phyloP scores from a whole-genome alignment of 2,113 vertebrate species.

The Illadopsis cleaveri region DNA sequence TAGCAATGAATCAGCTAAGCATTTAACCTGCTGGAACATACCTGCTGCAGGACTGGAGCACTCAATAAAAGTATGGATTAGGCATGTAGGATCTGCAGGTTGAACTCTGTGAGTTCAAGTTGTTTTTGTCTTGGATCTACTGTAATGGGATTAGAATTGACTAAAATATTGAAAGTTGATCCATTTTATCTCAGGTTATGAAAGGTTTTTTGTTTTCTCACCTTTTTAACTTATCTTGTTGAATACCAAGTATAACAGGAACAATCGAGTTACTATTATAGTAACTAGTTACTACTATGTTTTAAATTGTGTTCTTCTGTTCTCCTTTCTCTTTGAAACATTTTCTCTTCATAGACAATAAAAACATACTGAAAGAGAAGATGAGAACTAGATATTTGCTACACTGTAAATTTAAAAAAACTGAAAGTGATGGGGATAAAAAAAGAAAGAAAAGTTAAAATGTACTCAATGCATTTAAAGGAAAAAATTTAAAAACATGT shows the following conservation, averaged over 20 bases:
- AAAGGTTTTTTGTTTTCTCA: background rate
- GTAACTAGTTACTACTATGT: too few species aligned
- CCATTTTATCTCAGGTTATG: background rate
- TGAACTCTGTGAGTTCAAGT: background rate
- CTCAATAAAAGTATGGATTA: background rate
- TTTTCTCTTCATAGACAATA: background rate
- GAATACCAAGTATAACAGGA: background rate
- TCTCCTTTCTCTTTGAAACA: background rate
- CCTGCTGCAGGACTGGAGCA: background rate
- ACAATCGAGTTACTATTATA: rapidly evolving
- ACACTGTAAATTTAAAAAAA: background rate
- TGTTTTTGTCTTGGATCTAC: background rate
- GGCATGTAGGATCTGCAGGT: background rate
- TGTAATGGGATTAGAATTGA: background rate
- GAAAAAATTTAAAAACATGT: background rate
- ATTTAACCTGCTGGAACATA: background rate
- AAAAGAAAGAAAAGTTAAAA: background rate
- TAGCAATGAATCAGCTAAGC: background rate
- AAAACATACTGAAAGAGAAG: background rate
- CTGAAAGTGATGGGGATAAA: background rate
- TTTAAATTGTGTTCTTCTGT: background rate
- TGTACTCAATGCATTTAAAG: background rate
- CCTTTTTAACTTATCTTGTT: background rate
- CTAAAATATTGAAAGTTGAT: background rate
- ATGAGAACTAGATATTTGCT: background rate